Evolutionary conservation across 2,888 invertebrate species (phyloP), one percentile per base, ranked within the genome.

Genomic region (Ophion ellenae): DNA sequence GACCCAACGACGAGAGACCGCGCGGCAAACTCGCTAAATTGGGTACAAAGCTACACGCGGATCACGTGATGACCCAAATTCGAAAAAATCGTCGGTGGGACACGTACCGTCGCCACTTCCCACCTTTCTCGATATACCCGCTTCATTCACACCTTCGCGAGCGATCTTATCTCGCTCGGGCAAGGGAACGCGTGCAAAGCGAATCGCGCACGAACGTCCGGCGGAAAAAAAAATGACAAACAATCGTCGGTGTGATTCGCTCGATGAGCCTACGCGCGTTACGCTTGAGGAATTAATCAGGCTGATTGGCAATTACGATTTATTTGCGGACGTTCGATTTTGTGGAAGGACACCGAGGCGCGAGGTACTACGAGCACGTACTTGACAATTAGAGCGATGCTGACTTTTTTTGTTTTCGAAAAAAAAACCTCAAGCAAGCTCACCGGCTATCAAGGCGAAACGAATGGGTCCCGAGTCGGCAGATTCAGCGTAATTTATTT

Each of bases 61-160:
- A 47, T 40, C n/a, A 47, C 53, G 53, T 53, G 28, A 76, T 53
- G 32, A 66, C 53, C 61, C 66, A 28, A 76, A 66, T 77, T 40
- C 40, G 57, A 73, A 6, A 67, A 80, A 80, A 28, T 20, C 64
- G 36, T 53, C 32, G 14, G 32, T n/a, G 24, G 3, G 64, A 36
- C 20, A 40, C 24, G 36, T 32, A 20, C 17, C 32, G 17, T 57
- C 28, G 9, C 14, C 53, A 24, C 32, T 57, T 67, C 20, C 36
- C 66, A 77, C 77, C 67, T 77, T 32, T 36, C 20, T 53, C n/a
- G 66, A 53, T 53, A 14, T 53, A 17, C 17, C n/a, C n/a, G 9
- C 53, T 63, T 77, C 67, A 36, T 77, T 67, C 14, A 59, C 53
- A 77, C 57, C 77, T 32, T n/a, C 14, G 17, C 53, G 17, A 53